Percentiles rank a stretch among this genome's conserved stretches.
Evolutionary conservation across 2,888 invertebrate species (phyloP).

Genomic region (Drosophila rellima): DNA sequence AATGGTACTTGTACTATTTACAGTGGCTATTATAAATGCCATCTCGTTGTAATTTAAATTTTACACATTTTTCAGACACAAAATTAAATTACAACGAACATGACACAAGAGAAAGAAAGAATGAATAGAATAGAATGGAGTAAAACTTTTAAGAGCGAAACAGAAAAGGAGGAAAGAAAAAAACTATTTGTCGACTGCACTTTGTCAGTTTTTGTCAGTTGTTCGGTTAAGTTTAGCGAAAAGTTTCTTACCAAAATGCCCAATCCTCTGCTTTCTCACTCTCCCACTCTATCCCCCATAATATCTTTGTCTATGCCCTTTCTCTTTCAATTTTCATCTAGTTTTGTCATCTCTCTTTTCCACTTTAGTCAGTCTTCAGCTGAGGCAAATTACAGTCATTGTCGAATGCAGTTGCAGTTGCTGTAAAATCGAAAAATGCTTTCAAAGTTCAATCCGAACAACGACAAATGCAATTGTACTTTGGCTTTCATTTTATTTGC

Average conservation of each 20-base stretch:
- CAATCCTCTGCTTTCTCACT: neutral
- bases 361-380: conserved; percentile 32
- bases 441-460: conserved; percentile 55
- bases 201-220: conserved; percentile 74
- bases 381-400: conserved; percentile 68
- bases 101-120: conserved; percentile 25
- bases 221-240: conserved; percentile 58
- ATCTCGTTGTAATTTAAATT: conserved; percentile 50
- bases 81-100: conserved; percentile 46
- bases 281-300: conserved; percentile 1
- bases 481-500: neutral
- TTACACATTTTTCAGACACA: conserved; percentile 33
- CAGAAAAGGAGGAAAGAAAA: conserved; percentile 9
- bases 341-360: conserved; percentile 25
- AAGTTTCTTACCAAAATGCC: conserved; percentile 46
- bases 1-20: conserved; percentile 8
- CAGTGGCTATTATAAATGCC: conserved; percentile 13
- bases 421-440: conserved; percentile 55
- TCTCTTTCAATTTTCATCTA: conserved; percentile 27
- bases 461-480: conserved; percentile 34
- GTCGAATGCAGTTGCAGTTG: conserved; percentile 63
- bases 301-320: conserved; percentile 18
- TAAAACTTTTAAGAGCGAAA: conserved; percentile 23
- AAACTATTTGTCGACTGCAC: conserved; percentile 62
- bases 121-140: conserved; percentile 1